These are phyloP conservation scores for Esperia sulphurella DNA, from an alignment of 2,888 invertebrate species.

Conservation along the genomic window DNA sequence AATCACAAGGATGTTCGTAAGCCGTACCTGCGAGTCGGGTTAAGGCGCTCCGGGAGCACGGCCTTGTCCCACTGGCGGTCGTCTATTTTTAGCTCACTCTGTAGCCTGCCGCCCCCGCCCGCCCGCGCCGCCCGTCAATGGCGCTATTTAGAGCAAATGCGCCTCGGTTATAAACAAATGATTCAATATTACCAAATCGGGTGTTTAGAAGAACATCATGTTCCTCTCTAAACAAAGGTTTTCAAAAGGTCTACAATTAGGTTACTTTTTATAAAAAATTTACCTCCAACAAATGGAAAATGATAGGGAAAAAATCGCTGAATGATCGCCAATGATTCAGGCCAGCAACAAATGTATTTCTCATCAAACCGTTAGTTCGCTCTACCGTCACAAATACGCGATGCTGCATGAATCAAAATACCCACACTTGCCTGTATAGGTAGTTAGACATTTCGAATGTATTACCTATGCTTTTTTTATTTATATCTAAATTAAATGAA, in stretches of 20 bases:
- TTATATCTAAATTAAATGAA: no score
- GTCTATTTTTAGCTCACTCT: constrained; percentile 63
- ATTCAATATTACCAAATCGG: background rate
- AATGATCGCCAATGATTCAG: constrained; percentile 13
- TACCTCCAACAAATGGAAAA: background rate
- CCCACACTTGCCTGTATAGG: no score
- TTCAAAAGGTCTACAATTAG: no score
- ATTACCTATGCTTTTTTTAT: no score
- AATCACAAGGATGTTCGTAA: constrained; percentile 62
- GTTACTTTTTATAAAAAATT: no score
- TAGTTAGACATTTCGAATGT: no score
- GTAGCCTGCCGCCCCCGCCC: constrained; percentile 23
- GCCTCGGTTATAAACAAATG: constrained; percentile 13
- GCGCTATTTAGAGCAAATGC: constrained; percentile 60
- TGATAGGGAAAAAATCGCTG: constrained; percentile 8
- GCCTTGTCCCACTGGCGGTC: constrained; percentile 69
- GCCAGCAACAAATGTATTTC: constrained; percentile 18
- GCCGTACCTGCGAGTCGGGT: constrained; percentile 51
- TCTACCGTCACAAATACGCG: constrained; percentile 16
- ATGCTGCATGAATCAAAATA: constrained; percentile 17
- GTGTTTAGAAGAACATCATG: no score
- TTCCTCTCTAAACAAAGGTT: no score
- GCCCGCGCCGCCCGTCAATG: constrained; percentile 48
- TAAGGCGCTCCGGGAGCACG: constrained; percentile 45
- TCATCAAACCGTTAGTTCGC: constrained; percentile 11